Evolutionary conservation across 2,797 vertebrate species (phyloP), one percentile per base, ranked within the genome.

Genomic region (Chelidonichthys spinosus): DNA sequence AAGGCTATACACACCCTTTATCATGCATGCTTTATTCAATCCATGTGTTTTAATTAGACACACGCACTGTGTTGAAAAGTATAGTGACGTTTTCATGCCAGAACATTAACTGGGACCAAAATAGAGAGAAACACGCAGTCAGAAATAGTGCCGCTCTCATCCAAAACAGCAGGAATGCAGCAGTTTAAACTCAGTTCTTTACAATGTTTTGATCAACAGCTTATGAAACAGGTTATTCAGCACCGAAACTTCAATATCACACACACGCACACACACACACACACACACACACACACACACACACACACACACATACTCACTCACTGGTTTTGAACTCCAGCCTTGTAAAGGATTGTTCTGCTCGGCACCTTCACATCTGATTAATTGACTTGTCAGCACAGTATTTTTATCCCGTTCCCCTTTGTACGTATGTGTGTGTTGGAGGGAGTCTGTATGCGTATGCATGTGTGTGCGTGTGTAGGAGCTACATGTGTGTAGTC

Each of bases 371-470:
- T 95, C 93, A 95, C 94, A 93, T 94, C 94, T 95, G 94, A 95
- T 95, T 95, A 95, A 95, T 95, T 95, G 94, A 95, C 94, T 95
- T 95, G 95, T 95, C 95, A 95, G 95, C 94, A 95, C 87, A 93
- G 94, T 95, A 95, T 95, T 95, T 95, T 95, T 95, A 95, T 95
- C 94, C 92, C 72, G 82, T 82, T 95, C 93, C 92, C 93, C 81
- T 87, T 93, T 93, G 92, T 89, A 56, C 6, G 70, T 82, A 11
- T 72, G 49, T 53, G 74, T 74, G 79, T 83, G 74, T 69, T 52
- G 50, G 63, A 46, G 53, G n/a, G 60, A 18, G 69, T 58, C 69
- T n/a, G 61, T 18, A 52, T 33, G 63, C 36, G 62, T 25, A 49
- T 15, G 65, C 36, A 50, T 47, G 58, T 50, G 64, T 79, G 63